Base-by-base conservation (phyloP, 2,113 vertebrate genomes). In the Neodontobutis hainanensis region DNA sequence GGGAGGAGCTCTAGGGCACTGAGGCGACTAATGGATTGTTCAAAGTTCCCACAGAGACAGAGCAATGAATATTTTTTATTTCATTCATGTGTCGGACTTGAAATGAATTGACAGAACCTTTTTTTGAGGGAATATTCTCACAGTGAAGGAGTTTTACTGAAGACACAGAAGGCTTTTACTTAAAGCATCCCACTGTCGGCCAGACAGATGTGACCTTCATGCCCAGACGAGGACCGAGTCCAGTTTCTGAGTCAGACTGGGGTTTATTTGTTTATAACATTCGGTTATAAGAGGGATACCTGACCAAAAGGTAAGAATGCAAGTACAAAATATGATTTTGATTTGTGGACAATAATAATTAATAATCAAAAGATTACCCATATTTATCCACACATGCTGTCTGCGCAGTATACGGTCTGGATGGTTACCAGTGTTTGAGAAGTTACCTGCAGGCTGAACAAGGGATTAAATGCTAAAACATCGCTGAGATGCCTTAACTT, bases 1-100 rank as follows among this genome's bases (percentile, higher is more conserved):
- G 82, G 88, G 85, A 75, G 86, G 88, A 68, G 80, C 84, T 70
- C 49, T 2, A n/a, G 36, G 65, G 63, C 70, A 62, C 61, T 48
- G 66, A 51, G 34, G 78, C 72, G 63, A 66, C 68, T 75, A 65
- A 68, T 78, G 77, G 75, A 81, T 69, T 56, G 55, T 58, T 62
- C 52, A 58, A 77, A 65, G 67, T 79, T 85, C 2, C 27, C 61
- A 32, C 2, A 14, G 32, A 56, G 59, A 47, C 50, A 68, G n/a
- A 11, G 16, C 8, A 15, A 56, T 63, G 36, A 8, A 62, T 56
- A 44, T 44, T 65, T 61, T 38, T 56, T 43, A 78, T 49, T 55
- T 52, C 19, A 27, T 27, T 27, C 19, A 14, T 36, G 32, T 38
- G 14, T 1, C 34, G 8, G 19, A 27, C 19, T 38, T 36, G 52